phyloP scores from a whole-genome alignment of 2,113 vertebrate species.

The Cyanistes caeruleus region DNA sequence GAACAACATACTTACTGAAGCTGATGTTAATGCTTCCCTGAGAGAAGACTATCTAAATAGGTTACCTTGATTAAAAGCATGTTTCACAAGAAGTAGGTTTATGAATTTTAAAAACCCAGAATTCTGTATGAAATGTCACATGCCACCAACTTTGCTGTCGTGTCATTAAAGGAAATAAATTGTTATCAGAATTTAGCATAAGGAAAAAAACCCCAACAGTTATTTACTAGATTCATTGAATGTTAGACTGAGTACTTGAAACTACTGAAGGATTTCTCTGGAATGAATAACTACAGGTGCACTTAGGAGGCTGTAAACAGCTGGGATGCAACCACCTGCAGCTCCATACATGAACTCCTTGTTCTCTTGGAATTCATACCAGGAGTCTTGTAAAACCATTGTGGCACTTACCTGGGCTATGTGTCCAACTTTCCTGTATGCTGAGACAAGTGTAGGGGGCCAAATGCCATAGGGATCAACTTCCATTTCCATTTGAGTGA shows the following conservation, averaged over 20 bases:
- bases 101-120: background rate
- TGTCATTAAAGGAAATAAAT: background rate
- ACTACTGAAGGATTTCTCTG: background rate
- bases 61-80: background rate
- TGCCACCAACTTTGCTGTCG: background rate
- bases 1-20: background rate
- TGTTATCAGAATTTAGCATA: background rate
- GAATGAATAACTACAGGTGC: background rate
- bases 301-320: background rate
- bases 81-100: background rate
- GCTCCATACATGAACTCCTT: background rate
- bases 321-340: background rate
- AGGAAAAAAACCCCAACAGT: accelerated
- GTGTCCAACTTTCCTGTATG: background rate
- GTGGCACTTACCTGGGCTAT: background rate
- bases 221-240: background rate
- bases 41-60: background rate
- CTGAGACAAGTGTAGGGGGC: accelerated
- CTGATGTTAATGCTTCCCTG: background rate
- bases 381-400: background rate
- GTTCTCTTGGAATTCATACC: background rate
- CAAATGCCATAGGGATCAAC: background rate
- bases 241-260: background rate
- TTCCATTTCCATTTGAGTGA: background rate
- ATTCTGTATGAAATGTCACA: background rate